These are phyloP conservation scores for Drosophila stalkeri DNA, from an alignment of 2,888 invertebrate genomes.

Conservation along the genomic window DNA sequence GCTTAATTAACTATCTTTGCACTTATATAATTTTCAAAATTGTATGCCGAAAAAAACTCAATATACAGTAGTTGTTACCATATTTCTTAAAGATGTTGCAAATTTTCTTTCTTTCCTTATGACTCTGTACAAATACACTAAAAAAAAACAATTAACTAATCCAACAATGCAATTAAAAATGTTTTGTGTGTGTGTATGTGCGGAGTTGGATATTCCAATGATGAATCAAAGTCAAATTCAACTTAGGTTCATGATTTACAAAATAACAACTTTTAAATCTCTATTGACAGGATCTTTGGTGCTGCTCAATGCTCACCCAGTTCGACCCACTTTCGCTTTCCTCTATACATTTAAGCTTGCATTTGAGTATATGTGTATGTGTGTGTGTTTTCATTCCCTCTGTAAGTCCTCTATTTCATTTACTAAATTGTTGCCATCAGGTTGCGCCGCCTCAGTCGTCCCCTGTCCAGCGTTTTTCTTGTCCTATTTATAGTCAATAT, in stretches of 20 bases:
- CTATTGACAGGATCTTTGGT: conserved; percentile 70
- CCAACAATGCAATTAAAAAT: conserved; percentile 18
- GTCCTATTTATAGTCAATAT: conserved; percentile 8
- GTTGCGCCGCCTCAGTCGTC: conserved; percentile 15
- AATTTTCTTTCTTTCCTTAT: background rate
- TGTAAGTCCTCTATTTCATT: background rate
- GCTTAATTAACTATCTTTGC: conserved; percentile 40
- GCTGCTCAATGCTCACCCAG: conserved; percentile 59
- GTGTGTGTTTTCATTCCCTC: background rate
- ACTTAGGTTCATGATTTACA: conserved; percentile 35
- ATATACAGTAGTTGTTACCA: conserved; percentile 13
- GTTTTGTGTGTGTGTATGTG: conserved; percentile 7
- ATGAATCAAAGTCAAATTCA: conserved; percentile 21
- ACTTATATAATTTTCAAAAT: conserved; percentile 48
- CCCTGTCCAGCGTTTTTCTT: conserved; percentile 7
- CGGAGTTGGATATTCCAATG: conserved; percentile 1
- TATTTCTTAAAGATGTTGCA: background rate
- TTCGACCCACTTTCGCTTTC: conserved; percentile 36
- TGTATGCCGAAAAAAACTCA: conserved; percentile 13
- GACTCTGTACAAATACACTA: conserved; percentile 33
- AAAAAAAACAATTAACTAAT: conserved; percentile 51
- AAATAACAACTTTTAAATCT: conserved; percentile 36
- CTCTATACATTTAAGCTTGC: conserved; percentile 20
- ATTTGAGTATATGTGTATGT: background rate
- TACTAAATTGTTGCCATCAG: conserved; percentile 17